phyloP scores from a whole-genome alignment of 2,888 invertebrate genomes.

The Mycalesis mineus region DNA sequence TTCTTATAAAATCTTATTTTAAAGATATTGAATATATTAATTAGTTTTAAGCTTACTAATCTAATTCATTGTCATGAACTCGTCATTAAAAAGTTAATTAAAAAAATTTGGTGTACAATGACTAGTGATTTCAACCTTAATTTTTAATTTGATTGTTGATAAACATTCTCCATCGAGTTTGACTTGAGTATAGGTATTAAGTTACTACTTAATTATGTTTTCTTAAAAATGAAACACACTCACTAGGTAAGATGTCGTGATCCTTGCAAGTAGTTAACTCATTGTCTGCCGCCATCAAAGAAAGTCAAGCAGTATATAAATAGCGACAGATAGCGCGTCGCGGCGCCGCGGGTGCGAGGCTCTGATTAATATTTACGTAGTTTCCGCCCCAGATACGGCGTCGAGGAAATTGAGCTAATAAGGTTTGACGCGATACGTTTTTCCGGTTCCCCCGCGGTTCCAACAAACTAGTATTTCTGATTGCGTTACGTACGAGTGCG shows the following conservation, averaged over 20 bases:
- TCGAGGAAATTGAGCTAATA: conserved; percentile 1
- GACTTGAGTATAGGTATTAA: no score
- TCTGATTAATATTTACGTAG: not conserved
- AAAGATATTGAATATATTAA: no score
- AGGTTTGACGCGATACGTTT: not conserved
- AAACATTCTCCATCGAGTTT: no score
- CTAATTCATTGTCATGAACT: no score
- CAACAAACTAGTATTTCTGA: not conserved
- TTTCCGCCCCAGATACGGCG: not conserved
- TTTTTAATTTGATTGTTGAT: no score
- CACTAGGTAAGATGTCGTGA: not conserved
- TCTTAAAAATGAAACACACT: not conserved
- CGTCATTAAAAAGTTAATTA: no score
- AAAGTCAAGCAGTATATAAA: not conserved
- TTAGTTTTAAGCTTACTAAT: no score
- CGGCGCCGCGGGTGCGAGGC: not conserved
- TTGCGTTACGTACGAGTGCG: no score
- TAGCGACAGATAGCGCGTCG: not conserved
- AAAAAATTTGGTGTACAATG: no score
- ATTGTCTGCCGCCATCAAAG: not conserved
- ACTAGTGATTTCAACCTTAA: no score
- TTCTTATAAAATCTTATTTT: no score
- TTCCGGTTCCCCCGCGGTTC: not conserved
- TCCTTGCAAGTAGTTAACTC: not conserved
- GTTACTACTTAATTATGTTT: no score